Percentiles rank a stretch among this genome's conserved stretches.
These are phyloP conservation scores for Brachirus orientalis DNA, from an alignment of 2,113 vertebrate species.

Conservation along the genomic window DNA sequence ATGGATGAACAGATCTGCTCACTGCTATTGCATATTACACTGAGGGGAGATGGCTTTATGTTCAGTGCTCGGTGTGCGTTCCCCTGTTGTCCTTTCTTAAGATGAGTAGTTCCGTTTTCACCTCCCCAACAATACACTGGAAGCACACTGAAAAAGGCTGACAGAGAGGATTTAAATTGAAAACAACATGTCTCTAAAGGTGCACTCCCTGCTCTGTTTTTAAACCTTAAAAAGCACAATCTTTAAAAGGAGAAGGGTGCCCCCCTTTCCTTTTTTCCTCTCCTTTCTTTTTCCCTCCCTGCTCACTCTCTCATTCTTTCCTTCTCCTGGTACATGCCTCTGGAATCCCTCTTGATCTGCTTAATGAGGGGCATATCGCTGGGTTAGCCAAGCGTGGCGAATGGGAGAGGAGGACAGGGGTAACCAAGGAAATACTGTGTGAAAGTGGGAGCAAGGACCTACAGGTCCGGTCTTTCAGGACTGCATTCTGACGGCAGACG, in stretches of 20 bases:
- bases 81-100: constrained; percentile 36
- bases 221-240: constrained; percentile 65
- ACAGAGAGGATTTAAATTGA: constrained; percentile 58
- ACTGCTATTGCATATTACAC: constrained; percentile 55
- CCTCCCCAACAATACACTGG: constrained; percentile 18
- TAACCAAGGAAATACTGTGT: constrained; percentile 50
- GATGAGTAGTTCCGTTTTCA: constrained; percentile 37
- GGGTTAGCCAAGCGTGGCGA: constrained; percentile 77
- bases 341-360: constrained; percentile 79
- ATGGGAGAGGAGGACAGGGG: constrained; percentile 64
- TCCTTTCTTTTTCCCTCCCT: constrained; percentile 18
- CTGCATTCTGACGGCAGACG: constrained; percentile 22
- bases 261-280: background rate
- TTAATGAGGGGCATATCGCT: constrained; percentile 84
- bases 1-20: constrained; percentile 66
- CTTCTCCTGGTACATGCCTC: constrained; percentile 73
- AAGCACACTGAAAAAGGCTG: constrained; percentile 40
- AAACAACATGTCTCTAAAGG: constrained; percentile 70
- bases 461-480: constrained; percentile 48
- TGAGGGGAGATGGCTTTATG: constrained; percentile 68
- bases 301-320: constrained; percentile 62
- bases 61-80: constrained; percentile 55
- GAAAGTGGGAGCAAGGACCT: constrained; percentile 30
- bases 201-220: constrained; percentile 39
- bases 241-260: constrained; percentile 61